Evolutionary conservation across 2,888 invertebrate genomes (phyloP).

Genomic region (Thymelicus acteon): DNA sequence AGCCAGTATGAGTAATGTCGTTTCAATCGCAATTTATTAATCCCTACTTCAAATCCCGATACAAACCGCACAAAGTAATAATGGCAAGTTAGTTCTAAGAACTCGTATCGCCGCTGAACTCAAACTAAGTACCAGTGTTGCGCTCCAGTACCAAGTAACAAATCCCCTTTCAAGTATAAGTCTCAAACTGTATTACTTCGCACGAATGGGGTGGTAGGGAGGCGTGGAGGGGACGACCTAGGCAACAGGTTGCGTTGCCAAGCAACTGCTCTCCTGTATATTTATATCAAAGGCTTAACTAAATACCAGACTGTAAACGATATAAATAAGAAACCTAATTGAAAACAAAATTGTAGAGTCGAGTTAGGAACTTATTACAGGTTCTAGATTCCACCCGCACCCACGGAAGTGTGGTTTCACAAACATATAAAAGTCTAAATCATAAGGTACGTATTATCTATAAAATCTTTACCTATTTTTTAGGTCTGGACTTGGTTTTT

Average conservation of each 20-base stretch:
- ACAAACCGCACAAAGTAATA: constrained; percentile 17
- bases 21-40: not conserved
- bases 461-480: too few relatives aligned
- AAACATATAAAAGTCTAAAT: too few relatives aligned
- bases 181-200: constrained; percentile 24
- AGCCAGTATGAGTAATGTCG: not conserved
- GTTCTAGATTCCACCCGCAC: too few relatives aligned
- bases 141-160: constrained; percentile 17
- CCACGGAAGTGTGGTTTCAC: too few relatives aligned
- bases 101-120: constrained; percentile 6
- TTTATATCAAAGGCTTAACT: not conserved
- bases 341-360: too few relatives aligned
- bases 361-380: too few relatives aligned
- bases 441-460: too few relatives aligned
- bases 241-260: constrained; percentile 31
- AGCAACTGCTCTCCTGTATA: constrained; percentile 10
- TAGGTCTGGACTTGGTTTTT: too few relatives aligned
- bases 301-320: not conserved
- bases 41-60: constrained; percentile 4
- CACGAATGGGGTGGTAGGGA: constrained; percentile 20
- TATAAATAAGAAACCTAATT: not conserved
- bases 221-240: constrained; percentile 12
- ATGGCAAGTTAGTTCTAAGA: constrained; percentile 22
- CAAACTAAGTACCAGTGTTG: constrained; percentile 24
- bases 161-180: constrained; percentile 25